Evolutionary conservation across 1,140 invertebrate species (phyloP), one percentile per base, ranked within the genome.

Genomic region (Lepidurus packardi): DNA sequence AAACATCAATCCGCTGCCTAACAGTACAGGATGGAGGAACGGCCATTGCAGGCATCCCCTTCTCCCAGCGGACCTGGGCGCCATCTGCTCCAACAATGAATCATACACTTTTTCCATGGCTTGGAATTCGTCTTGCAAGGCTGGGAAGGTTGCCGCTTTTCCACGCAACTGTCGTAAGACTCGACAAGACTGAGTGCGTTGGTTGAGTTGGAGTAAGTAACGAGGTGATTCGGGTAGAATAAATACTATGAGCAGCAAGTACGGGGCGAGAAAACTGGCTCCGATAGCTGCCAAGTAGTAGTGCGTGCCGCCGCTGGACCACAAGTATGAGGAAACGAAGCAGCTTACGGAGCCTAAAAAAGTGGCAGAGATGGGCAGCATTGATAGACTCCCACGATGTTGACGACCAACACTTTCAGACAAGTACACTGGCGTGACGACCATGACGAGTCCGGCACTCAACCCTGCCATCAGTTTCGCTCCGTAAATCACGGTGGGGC

Each of bases 1-100:
- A 77, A 80, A 80, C 79, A 80, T 80, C 24, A 80, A 41, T 21
- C 73, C 77, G 21, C 79, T 73, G 41, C 53, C 76, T 41, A 80
- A 74, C 41, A 42, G 43, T 10, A 80, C 79, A 42, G 79, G 79
- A 13, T 43, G 13, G 16, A 73, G 73, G 73, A 80, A 80, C 7
- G 75, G 53, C 25, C 73, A 42, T 13, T 74, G 41, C 11, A 80
- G 44, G n/a, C 25, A 80, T 25, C 7, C 45, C 34, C n/a, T 25
- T n/a, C 24, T 74, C 24, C 9, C 25, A 21, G 0, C n/a, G 16
- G 10, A 16, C 53, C 8, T n/a, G 16, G 53, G 53, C 8, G 13
- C 21, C 53, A n/a, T 34, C 34, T 34, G 42, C 75, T 73, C 16
- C 76, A 41, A 53, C 43, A 79, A 65, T 7, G 77, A 41, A 73